Evolutionary conservation across 2,888 invertebrate species (phyloP), one percentile per base, ranked within the genome.

Genomic region (Morinoia aosen): DNA sequence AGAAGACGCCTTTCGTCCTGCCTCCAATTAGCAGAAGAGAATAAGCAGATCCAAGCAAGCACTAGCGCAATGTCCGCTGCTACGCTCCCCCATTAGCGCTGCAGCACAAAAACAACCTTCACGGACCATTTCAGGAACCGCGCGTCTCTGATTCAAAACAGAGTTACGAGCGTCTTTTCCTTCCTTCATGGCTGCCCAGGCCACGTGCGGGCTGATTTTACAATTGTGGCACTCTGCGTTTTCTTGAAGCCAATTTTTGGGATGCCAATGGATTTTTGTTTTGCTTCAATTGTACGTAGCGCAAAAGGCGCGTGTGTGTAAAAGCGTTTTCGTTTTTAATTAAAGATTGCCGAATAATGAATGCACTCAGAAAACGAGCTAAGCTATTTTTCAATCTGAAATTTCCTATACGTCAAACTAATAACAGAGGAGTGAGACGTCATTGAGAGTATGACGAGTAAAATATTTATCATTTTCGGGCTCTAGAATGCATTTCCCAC

Each of bases 141-240:
- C 39, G 19, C 39, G 90, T 7, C 90, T 12, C 40, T 90, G 90
- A 90, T 90, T 90, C 90, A 40, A 39, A 90, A 19, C 90, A 90
- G 90, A 90, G 90, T 90, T 90, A 90, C 19, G 90, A 90, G 39
- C 48, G 40, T 90, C 90, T 90, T 90, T 90, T 90, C 90, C 90
- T 90, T 90, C 90, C 90, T 90, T 90, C 90, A 90, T 90, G 48
- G 90, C 40, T 40, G 76, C 90, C 90, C 39, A 0, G 88, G 90
- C 76, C 76, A 33, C 16, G 76, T 16, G 76, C 25, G 16, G 76
- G 76, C 76, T 76, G 76, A 76, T 76, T 76, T 76, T 76, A 76
- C 76, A 19, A 33, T 76, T 33, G 25, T 33, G 76, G 16, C 25
- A 33, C 25, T 33, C 16, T 76, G 8, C 25, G 8, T 16, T 76